These are phyloP conservation scores for Alexandromys fortis DNA, from an alignment of 2,113 vertebrate genomes.

Conservation along the genomic window DNA sequence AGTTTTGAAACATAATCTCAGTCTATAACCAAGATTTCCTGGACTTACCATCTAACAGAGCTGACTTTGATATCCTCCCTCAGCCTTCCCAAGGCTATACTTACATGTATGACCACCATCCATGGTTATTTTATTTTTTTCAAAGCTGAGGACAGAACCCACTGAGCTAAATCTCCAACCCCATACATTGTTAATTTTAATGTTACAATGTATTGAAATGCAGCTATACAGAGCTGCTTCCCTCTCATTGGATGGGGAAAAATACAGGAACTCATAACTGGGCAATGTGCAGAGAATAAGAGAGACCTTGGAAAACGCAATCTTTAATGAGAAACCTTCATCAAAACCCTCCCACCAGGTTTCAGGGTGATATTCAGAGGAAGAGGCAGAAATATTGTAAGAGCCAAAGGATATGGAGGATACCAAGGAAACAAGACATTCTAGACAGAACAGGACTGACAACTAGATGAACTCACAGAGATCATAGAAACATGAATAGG, in stretches of 20 bases:
- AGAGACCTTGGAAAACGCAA: neutral
- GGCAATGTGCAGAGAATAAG: too few species aligned
- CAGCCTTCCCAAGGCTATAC: neutral
- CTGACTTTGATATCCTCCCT: neutral
- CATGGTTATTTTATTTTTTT: neutral
- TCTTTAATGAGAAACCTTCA: neutral
- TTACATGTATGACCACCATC: neutral
- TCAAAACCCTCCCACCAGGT: neutral
- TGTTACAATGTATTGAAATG: conserved; percentile 46
- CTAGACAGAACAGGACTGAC: neutral
- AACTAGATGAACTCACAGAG: neutral
- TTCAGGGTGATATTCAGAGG: neutral
- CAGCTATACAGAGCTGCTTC: neutral
- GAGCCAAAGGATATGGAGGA: neutral
- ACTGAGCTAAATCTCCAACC: too few species aligned
- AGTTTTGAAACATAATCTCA: neutral
- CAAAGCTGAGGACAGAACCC: too few species aligned
- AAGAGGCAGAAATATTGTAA: neutral
- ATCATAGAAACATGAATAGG: neutral
- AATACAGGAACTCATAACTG: neutral
- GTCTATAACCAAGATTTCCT: neutral
- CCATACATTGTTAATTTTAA: neutral
- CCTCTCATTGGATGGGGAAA: neutral
- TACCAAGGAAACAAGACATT: neutral
- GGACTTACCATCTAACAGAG: neutral